A percentile compares a stretch with the other conserved stretches of the same genome.
Evolutionary conservation across 1,140 invertebrate genomes (phyloP).

Genomic region (Zeugodacus cucurbitae): DNA sequence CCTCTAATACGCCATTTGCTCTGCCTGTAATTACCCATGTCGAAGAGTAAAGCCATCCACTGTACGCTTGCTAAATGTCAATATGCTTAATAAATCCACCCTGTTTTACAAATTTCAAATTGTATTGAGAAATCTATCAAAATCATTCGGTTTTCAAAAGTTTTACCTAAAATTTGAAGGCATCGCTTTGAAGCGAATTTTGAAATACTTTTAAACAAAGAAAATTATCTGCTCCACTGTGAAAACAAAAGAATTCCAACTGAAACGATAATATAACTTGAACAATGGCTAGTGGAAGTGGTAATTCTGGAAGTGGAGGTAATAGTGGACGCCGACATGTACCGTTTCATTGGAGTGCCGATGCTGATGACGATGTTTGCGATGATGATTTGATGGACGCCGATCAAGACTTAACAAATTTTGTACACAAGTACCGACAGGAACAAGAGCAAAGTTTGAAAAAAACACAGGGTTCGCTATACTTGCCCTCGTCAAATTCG

Average conservation of each 20-base stretch:
- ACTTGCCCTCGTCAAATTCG: neutral
- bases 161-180: constrained; percentile 6
- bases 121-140: constrained; percentile 8
- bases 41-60: neutral
- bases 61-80: neutral
- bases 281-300: constrained; percentile 42
- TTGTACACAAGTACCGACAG: constrained; percentile 18
- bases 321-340: neutral
- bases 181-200: neutral
- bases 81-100: constrained; percentile 1
- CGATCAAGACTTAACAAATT: constrained; percentile 30
- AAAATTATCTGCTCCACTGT: neutral
- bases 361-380: constrained; percentile 1
- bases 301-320: constrained; percentile 30
- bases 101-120: constrained; percentile 7
- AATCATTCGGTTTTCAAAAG: neutral
- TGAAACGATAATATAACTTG: neutral
- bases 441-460: constrained; percentile 28
- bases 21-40: constrained; percentile 9
- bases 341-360: constrained; percentile 8
- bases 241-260: neutral
- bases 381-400: constrained; percentile 33
- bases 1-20: constrained; percentile 22
- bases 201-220: neutral
- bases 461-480: neutral